Base-by-base conservation (phyloP, 2,888 invertebrate genomes). In the Callyntrura sp. region DNA sequence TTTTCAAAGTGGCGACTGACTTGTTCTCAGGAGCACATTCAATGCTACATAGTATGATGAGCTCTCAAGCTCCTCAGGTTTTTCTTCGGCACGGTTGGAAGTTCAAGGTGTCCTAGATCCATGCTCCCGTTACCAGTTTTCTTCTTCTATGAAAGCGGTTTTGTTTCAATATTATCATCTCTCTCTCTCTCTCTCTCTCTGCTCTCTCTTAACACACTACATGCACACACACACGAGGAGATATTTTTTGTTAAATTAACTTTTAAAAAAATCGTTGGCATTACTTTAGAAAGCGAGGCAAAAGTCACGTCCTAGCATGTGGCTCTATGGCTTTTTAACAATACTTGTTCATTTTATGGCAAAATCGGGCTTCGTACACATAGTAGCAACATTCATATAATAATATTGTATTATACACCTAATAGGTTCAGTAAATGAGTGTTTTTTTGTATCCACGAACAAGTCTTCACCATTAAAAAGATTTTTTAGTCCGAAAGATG, bases 41-140 rank as follows among this genome's bases (percentile, higher is more conserved):
- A n/a, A n/a, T n/a, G n/a, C n/a, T n/a, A n/a, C n/a, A n/a, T n/a
- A n/a, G n/a, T n/a, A n/a, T n/a, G n/a, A n/a, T n/a, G n/a, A n/a
- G n/a, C n/a, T n/a, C n/a, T n/a, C n/a, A n/a, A 87, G 23, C 76
- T 76, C 76, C 86, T 87, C 83, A 88, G 73, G 83, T 88, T 83
- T 81, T 85, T 81, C 88, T 88, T 82, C 51, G 73, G 76, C 87
- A 87, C 78, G 87, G 90, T 86, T 90, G 87, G 87, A 90, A 87
- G 86, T 90, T 90, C 87, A 90, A 90, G 84, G 86, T 90, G 86
- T 87, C 87, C 87, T 90, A 90, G 84, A 87, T 87, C 78, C 84
- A 90, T 90, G 87, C 90, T 87, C 86, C 90, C 90, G 87, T 90
- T 87, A 90, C 87, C 79, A 87, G 86, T 90, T 90, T 90, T 90